These are phyloP conservation scores for Trypoxylus dichotomus DNA, from an alignment of 1,140 invertebrate genomes.

Conservation along the genomic window DNA sequence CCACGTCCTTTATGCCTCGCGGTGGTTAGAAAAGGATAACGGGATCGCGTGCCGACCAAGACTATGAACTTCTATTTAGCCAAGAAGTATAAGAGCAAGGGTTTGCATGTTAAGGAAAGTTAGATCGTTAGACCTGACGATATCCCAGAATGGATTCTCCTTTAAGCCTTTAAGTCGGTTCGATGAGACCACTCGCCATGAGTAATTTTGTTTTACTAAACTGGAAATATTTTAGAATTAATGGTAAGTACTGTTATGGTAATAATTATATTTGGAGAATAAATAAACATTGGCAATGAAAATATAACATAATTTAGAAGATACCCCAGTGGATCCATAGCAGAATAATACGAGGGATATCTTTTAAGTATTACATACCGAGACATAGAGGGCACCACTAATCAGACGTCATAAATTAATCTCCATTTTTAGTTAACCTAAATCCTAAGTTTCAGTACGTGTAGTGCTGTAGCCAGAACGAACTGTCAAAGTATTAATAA, in stretches of 20 bases:
- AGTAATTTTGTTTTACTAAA: conserved; percentile 19
- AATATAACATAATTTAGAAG: not conserved
- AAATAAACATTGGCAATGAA: not conserved
- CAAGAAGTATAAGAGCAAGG: conserved; percentile 8
- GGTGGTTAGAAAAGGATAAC: conserved; percentile 5
- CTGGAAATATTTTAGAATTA: conserved; percentile 3
- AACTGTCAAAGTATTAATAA: too few relatives aligned
- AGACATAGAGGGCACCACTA: too few relatives aligned
- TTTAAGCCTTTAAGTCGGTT: conserved; percentile 12
- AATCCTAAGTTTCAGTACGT: too few relatives aligned
- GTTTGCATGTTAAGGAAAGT: conserved; percentile 25
- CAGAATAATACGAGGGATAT: too few relatives aligned
- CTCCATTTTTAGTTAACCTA: too few relatives aligned
- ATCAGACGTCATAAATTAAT: too few relatives aligned
- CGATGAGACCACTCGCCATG: not conserved
- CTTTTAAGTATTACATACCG: too few relatives aligned
- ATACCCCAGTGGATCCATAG: too few relatives aligned
- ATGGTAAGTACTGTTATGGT: not conserved
- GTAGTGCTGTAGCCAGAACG: too few relatives aligned
- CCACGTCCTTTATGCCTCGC: not conserved
- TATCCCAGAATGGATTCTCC: conserved; percentile 12
- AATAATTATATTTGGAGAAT: not conserved
- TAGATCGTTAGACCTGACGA: conserved; percentile 21
- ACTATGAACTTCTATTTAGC: conserved; percentile 10
- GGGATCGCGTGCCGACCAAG: not conserved